Evolutionary conservation across 1,140 invertebrate species (phyloP).

Genomic region (Meloidogyne hapla): DNA sequence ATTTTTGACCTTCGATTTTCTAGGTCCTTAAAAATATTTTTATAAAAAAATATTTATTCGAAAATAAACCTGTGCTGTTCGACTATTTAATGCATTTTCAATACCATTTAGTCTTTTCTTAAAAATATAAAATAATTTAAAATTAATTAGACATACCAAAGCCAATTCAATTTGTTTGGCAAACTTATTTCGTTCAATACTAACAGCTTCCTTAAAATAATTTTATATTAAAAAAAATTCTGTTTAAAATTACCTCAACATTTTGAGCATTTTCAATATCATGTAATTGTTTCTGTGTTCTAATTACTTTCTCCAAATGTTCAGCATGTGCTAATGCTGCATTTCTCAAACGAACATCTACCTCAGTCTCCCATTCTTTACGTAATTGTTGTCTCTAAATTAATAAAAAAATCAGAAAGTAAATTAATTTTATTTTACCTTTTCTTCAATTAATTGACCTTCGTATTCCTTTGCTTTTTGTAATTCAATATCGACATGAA

Average conservation of each 20-base stretch:
- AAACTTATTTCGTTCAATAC: constrained; percentile 72
- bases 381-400: constrained; percentile 56
- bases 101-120: constrained; percentile 79
- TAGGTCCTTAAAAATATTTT: constrained; percentile 70
- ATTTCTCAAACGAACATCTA: constrained; percentile 75
- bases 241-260: constrained; percentile 69
- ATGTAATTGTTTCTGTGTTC: constrained; percentile 74
- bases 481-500: constrained; percentile 45
- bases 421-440: constrained; percentile 64
- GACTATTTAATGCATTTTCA: constrained; percentile 81
- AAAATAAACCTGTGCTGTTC: constrained; percentile 55
- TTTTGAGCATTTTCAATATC: constrained; percentile 71
- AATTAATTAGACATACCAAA: constrained; percentile 64
- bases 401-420: constrained; percentile 8
- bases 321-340: constrained; percentile 80
- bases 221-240: constrained; percentile 20
- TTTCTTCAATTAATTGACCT: constrained; percentile 37
- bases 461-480: constrained; percentile 34
- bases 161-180: constrained; percentile 78
- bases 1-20: constrained; percentile 81
- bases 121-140: neutral
- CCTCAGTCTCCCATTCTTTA: constrained; percentile 73
- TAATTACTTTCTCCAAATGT: constrained; percentile 76
- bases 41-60: constrained; percentile 21
- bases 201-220: constrained; percentile 57